A percentile compares a stretch with the other conserved stretches of the same genome.
Evolutionary conservation across 2,888 invertebrate genomes (phyloP).

Genomic region (Mimachlamys varia): DNA sequence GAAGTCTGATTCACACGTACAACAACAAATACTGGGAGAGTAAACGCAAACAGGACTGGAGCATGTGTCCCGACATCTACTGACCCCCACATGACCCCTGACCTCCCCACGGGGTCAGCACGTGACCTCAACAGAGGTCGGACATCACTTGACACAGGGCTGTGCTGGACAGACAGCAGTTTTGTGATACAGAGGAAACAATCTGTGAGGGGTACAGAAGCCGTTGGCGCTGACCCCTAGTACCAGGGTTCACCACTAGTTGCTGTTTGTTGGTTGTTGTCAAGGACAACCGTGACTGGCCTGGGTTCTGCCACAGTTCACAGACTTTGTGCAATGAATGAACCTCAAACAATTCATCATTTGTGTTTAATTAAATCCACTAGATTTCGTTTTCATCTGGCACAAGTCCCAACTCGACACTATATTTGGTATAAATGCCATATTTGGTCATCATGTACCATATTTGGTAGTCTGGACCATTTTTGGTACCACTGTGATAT

Average conservation of each 20-base stretch:
- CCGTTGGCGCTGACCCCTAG: not conserved
- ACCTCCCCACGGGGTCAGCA: not conserved
- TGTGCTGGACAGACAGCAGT: not conserved
- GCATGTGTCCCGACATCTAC: conserved; percentile 94
- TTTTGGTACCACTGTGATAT: not conserved
- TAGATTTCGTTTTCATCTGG: not conserved
- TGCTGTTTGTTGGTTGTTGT: not conserved
- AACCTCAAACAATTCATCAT: not conserved
- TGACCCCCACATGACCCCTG: conserved; percentile 46
- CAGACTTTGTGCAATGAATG: not conserved
- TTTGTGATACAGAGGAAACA: not conserved
- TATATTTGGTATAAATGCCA: conserved; percentile 10
- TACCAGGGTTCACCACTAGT: not conserved
- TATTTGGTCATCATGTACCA: not conserved
- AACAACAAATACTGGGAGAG: conserved; percentile 96
- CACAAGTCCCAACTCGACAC: conserved; percentile 14
- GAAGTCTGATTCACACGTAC: conserved; percentile 90
- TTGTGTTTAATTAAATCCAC: not conserved
- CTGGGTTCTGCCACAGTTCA: not conserved
- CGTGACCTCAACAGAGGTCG: not conserved
- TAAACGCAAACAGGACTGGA: conserved; percentile 95
- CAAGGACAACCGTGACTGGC: not conserved
- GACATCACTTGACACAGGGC: not conserved
- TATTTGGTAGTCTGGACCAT: not conserved
- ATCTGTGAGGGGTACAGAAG: not conserved